Evolutionary conservation across 2,113 vertebrate species (phyloP).

Genomic region (Phyllopteryx taeniolatus): DNA sequence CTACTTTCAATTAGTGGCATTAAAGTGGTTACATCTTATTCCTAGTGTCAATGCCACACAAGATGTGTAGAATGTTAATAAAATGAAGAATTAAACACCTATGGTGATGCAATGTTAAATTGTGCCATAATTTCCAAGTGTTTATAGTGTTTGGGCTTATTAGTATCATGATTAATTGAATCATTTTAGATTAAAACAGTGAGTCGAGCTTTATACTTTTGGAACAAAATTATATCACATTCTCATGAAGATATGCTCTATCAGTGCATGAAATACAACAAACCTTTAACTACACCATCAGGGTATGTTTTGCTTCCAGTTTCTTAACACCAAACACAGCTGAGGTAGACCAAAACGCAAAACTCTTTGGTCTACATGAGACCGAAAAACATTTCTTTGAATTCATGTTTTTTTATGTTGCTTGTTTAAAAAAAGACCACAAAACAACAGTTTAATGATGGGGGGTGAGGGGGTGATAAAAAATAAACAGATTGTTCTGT

Average conservation of each 20-base stretch:
- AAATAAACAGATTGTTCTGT: constrained; percentile 26
- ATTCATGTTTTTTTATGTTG: neutral
- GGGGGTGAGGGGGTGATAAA: neutral
- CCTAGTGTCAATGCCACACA: neutral
- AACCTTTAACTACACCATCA: neutral
- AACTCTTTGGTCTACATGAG: neutral
- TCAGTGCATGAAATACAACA: neutral
- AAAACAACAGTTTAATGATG: neutral
- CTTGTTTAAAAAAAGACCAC: neutral
- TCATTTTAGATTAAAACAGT: neutral
- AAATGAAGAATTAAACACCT: neutral
- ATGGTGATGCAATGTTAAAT: neutral
- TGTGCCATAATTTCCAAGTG: neutral
- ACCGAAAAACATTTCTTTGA: neutral
- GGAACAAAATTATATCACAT: neutral
- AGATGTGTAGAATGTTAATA: neutral
- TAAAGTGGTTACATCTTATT: neutral
- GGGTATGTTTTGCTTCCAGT: neutral
- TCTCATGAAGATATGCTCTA: neutral
- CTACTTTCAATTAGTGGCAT: neutral
- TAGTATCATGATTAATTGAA: neutral
- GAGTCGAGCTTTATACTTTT: neutral
- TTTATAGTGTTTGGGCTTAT: too few species aligned
- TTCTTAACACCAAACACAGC: neutral
- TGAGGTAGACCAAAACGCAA: neutral